These are phyloP conservation scores for Polyboroides typus DNA, from an alignment of 2,797 vertebrate genomes.

Conservation along the genomic window DNA sequence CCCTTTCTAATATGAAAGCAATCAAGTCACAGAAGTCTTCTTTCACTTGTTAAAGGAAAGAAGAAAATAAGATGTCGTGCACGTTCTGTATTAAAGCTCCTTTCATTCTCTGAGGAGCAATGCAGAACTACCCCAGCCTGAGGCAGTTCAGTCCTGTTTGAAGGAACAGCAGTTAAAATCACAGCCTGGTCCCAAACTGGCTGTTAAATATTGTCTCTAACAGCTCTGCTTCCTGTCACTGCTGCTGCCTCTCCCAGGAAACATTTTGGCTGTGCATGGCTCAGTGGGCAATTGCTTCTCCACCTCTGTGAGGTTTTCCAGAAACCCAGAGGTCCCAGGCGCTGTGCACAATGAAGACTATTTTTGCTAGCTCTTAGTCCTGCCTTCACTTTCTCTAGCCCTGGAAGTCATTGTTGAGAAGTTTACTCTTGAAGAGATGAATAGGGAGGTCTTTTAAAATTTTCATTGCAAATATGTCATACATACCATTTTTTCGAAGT, in stretches of 20 bases:
- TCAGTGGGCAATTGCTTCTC: constrained; percentile 10
- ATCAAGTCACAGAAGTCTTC: background rate
- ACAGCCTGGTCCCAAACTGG: background rate
- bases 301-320: constrained; percentile 15
- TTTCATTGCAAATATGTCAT: constrained; percentile 11
- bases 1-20: background rate
- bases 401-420: background rate
- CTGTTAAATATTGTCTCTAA: constrained; percentile 6
- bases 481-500: constrained; percentile 99
- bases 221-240: constrained; percentile 3
- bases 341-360: background rate
- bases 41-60: background rate
- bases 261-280: constrained; percentile 27
- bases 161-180: constrained; percentile 29
- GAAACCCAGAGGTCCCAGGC: background rate
- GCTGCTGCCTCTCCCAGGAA: constrained; percentile 31
- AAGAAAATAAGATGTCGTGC: background rate
- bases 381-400: background rate
- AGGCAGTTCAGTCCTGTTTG: background rate
- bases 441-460: constrained; percentile 31
- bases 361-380: background rate
- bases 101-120: background rate
- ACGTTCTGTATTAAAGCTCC: background rate
- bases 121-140: background rate
- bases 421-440: background rate